Base-by-base conservation (phyloP, 2,113 vertebrate species). In the Picathartes gymnocephalus region DNA sequence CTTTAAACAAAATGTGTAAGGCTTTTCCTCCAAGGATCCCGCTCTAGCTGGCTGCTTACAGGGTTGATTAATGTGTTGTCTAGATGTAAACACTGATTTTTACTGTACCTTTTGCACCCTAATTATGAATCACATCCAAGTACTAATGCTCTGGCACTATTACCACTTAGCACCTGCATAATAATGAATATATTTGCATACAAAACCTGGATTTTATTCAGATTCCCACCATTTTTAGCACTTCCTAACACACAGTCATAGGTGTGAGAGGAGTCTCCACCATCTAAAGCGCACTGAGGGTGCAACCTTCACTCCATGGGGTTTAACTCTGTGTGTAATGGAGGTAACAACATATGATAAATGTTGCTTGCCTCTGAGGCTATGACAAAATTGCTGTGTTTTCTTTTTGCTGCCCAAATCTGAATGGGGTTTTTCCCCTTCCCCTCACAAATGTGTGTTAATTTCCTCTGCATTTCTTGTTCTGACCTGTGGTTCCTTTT, bases 1-100 rank as follows among this genome's bases (percentile, higher is more conserved):
- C 90, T 95, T 88, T 94, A 94, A 91, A 81, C 88, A 90, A 93
- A 92, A 73, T 62, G 81, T 84, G 45, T 58, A 85, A 93, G 73
- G 40, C 39, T 90, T 85, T 81, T 97, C 61, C 92, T 97, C 81
- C 54, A 73, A 90, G 91, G 93, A 93, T 85, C 79, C 57, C 1
- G 0, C 70, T 76, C 56, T 84, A 50, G 66, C 66, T 92, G 85
- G 37, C 91, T 96, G 76, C 69, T 95, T 90, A 92, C 68, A 66
- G 35, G 35, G 47, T 81, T 96, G 81, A 94, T 72, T 88, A 89
- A 96, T 93, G 77, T 9, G 37, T 85, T 90, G 15, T 86, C 71
- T 90, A 44, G 69, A 48, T 65, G 60, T 30, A 93, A 60, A 66
- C 65, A 51, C 35, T 90, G 15, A 4, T 69, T 79, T 85, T 93